Evolutionary conservation across 2,113 vertebrate genomes (phyloP), one percentile per base, ranked within the genome.

Genomic region (Alethe diademata): DNA sequence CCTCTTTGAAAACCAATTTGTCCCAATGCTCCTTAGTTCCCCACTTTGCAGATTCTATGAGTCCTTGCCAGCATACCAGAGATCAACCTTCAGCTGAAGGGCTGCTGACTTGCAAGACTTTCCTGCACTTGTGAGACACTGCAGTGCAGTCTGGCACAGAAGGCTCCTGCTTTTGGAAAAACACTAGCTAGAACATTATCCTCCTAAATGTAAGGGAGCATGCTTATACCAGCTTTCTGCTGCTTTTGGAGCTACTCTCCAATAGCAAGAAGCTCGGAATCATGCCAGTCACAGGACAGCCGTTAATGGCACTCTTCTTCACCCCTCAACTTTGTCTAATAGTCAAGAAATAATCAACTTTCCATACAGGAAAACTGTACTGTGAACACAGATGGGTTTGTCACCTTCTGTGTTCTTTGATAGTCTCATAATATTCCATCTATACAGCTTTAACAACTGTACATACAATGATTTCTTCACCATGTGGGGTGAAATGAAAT

Each of bases 61-160:
- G 88, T 54, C 86, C 86, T 90, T 86, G 95, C 75, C 83, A 90
- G 88, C 82, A 93, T 64, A 83, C 56, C 65, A 90, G 56, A 94
- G 24, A 86, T 73, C 83, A 83, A 33, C 79, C 61, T 86, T 70
- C 74, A 90, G 76, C 92, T 80, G 75, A 88, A 81, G 45, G 23
- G 40, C 28, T 90, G 88, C 90, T 92, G 95, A 93, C 83, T 86
- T 67, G 84, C 56, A 95, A 92, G 86, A 83, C 79, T 56, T 83
- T 67, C 80, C 64, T 80, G 60, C 56, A 86, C 79, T 80, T 65
- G 64, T 29, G 69, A 95, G 85, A 80, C 42, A 54, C 92, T 96
- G 90, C 90, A 92, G 86, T 78, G 86, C 90, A 95, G 92, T 22
- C 94, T 94, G 92, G 85, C 88, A 94, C 82, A 95, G 93, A 90